Percentiles rank a stretch among this genome's conserved stretches.
Evolutionary conservation across 2,113 vertebrate species (phyloP).

Genomic region (Synodontis membranacea): DNA sequence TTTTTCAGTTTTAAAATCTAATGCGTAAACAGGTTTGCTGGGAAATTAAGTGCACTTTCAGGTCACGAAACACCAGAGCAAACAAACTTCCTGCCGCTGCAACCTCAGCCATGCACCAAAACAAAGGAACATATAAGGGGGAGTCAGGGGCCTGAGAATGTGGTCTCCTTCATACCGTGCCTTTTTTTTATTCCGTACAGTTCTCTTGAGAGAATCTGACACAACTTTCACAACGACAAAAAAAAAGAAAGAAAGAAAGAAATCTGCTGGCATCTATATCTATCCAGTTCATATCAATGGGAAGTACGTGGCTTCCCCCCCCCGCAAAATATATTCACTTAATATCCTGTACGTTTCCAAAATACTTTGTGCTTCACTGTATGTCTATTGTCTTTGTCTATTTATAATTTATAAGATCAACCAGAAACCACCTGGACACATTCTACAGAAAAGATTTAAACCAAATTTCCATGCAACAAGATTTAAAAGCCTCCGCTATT

Average conservation of each 20-base stretch:
- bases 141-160: neutral
- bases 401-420: no score
- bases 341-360: neutral
- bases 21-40: neutral
- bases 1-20: neutral
- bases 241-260: no score
- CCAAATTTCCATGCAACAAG: neutral
- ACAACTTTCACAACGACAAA: neutral
- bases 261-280: neutral
- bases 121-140: neutral
- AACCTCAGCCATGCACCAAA: neutral
- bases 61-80: slow-evolving; percentile 41
- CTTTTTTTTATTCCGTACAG: neutral
- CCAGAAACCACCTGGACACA: neutral
- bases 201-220: neutral
- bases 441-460: neutral
- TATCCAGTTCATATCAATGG: neutral
- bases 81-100: slow-evolving; percentile 33
- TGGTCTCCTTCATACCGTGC: neutral
- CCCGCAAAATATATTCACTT: neutral
- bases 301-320: neutral
- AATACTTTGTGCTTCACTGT: neutral
- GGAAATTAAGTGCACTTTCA: neutral
- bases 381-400: neutral
- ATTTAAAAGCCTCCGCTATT: neutral